Percentiles rank a stretch among this genome's conserved stretches.
Conservation (phyloP, 2,797 vertebrate species). For the Ceryle rudis region DNA sequence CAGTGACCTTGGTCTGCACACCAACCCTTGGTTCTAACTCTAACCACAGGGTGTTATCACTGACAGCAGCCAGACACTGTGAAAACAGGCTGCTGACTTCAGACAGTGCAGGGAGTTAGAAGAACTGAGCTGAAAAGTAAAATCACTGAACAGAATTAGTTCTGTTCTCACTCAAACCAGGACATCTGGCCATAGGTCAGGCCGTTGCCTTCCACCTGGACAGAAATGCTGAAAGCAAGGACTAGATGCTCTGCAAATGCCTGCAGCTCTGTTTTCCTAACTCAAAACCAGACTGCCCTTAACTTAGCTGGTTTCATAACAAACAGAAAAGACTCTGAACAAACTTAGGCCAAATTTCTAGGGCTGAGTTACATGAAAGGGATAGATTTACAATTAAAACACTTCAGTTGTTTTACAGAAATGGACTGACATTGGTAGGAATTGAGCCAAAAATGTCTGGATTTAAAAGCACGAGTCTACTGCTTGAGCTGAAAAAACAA, state of each 20-base stretch:
- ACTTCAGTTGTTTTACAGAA: constrained; percentile 45
- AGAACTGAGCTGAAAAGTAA: too few species aligned
- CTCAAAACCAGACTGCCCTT: background rate
- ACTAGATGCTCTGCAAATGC: background rate
- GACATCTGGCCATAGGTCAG: background rate
- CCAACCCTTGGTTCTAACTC: too few species aligned
- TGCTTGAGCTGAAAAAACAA: constrained; percentile 54
- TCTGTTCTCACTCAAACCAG: too few species aligned
- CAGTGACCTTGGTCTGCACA: too few species aligned
- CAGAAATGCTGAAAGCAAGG: background rate
- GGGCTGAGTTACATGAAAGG: background rate
- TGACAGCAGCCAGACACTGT: too few species aligned
- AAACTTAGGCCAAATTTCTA: constrained; percentile 17
- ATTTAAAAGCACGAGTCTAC: constrained; percentile 51
- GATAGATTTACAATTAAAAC: constrained; percentile 56
- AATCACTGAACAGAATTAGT: too few species aligned
- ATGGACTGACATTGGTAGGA: constrained; percentile 23
- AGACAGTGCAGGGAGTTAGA: too few species aligned
- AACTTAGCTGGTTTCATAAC: background rate
- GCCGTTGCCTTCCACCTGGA: background rate
- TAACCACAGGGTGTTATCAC: too few species aligned
- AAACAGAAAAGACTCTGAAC: background rate
- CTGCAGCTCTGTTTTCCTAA: background rate
- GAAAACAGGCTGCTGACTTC: too few species aligned
- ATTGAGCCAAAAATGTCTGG: constrained; percentile 54